Evolutionary conservation across 1,140 invertebrate species (phyloP).

Genomic region (Drosophila ficusphila): DNA sequence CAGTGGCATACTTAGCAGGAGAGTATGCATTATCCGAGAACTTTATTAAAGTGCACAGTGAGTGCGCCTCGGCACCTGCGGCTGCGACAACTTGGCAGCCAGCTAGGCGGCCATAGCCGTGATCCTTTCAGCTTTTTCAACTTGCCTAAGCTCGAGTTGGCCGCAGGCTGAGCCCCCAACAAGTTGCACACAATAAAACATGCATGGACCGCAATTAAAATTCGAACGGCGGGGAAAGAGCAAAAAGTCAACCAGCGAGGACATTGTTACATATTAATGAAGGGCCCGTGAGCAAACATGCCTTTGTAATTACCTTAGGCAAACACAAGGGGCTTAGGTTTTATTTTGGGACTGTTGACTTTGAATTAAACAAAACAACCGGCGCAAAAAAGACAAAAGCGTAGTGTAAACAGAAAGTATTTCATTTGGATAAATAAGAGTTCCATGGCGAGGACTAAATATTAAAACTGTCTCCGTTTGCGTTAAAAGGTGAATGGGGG

Average conservation of each 20-base stretch:
- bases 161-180: constrained; percentile 5
- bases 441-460: constrained; percentile 13
- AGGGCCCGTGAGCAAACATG: constrained; percentile 60
- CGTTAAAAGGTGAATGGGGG: too few relatives aligned
- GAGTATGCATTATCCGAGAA: constrained; percentile 46
- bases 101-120: constrained; percentile 27
- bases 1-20: constrained; percentile 27
- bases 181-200: constrained; percentile 52
- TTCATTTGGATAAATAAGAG: constrained; percentile 6
- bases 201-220: constrained; percentile 66
- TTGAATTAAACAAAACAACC: constrained; percentile 69
- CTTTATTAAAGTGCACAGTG: constrained; percentile 67
- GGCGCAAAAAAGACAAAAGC: constrained; percentile 21
- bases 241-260: constrained; percentile 8
- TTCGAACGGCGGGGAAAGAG: not conserved
- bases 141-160: constrained; percentile 12
- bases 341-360: constrained; percentile 59
- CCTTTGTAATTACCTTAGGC: constrained; percentile 60
- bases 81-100: constrained; percentile 36
- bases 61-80: constrained; percentile 56
- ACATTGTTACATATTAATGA: constrained; percentile 52
- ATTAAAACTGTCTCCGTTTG: constrained; percentile 7
- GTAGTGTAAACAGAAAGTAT: constrained; percentile 30
- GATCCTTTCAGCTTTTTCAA: constrained; percentile 50
- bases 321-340: constrained; percentile 44